Percentiles rank a stretch among this genome's conserved stretches.
These are phyloP conservation scores for Geothlypis trichas DNA, from an alignment of 2,113 vertebrate species.

Conservation along the genomic window DNA sequence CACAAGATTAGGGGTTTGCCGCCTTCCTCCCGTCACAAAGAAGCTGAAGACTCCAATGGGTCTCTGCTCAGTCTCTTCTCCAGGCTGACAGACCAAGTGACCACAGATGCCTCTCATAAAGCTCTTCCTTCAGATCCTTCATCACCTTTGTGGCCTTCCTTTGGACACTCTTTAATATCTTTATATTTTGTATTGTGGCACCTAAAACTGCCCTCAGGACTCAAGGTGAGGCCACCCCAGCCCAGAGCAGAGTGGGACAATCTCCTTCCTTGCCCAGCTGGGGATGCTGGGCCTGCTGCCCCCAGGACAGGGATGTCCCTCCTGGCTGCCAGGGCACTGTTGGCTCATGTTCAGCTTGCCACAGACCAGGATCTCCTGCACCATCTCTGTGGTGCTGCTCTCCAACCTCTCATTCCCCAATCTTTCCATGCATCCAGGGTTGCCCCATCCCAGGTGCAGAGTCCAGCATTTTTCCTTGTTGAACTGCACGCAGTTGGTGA, in stretches of 20 bases:
- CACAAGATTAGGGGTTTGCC: no score
- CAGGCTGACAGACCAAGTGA: background rate
- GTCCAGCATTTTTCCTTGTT: accelerated
- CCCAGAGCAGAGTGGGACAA: accelerated
- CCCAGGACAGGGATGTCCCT: background rate
- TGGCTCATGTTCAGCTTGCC: background rate
- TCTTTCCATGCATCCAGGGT: background rate
- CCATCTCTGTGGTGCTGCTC: background rate
- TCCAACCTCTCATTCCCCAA: background rate
- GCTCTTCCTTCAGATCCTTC: background rate
- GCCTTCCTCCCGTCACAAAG: accelerated
- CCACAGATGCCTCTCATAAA: background rate
- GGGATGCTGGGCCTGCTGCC: accelerated
- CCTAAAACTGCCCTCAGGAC: background rate
- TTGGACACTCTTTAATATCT: background rate
- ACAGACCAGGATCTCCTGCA: accelerated
- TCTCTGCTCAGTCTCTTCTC: background rate
- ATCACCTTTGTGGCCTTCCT: background rate
- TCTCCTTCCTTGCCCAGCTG: accelerated
- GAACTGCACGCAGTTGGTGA: background rate
- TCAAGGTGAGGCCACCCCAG: accelerated
- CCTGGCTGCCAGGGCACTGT: background rate
- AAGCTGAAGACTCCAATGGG: background rate
- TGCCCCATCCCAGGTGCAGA: background rate
- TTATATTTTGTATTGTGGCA: background rate